Evolutionary conservation across 2,888 invertebrate species (phyloP), one percentile per base, ranked within the genome.

Genomic region (Argyresthia goedartella): DNA sequence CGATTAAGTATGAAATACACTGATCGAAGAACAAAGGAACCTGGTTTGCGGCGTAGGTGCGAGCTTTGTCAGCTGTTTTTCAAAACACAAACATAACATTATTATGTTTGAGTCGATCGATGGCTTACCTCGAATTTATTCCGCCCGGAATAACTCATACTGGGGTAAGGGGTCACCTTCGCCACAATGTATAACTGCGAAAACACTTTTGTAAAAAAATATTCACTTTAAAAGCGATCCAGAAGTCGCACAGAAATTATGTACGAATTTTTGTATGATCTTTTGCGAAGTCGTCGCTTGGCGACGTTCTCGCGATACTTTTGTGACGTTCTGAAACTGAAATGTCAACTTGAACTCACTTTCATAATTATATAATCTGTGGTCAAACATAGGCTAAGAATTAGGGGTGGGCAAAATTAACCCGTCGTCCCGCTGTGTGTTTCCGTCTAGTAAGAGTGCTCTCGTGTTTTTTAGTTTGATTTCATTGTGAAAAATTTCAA

Each of bases 111-210:
- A 13, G 53, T 52, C 50, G 55, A 66, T 65, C 62, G 57, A 64
- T 61, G 47, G 49, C 88, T 76, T 71, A 90, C 90, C 88, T 90
- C 90, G 73, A 89, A 89, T 81, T 89, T 90, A 77, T 88, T 89
- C 82, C 89, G 88, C 66, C 88, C 89, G 71, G 89, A 89, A 84
- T 89, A 89, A 76, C 86, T 87, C 90, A 90, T 90, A 67, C 67
- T 82, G 66, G 88, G 79, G 67, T 77, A 80, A 52, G 85, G 84
- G 55, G 81, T 84, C 68, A 86, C 77, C 68, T 85, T 85, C 74
- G 86, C 86, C 85, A 86, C 85, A 76, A 69, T 82, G 78, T 65
- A 65, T 60, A 68, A 65, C 75, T 76, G 66, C 36, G 14, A 60
- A 62, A 51, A 56, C 61, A 55, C 63, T 52, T 61, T 55, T 57